phyloP scores from a whole-genome alignment of 2,797 vertebrate genomes.

The Thaleichthys pacificus region DNA sequence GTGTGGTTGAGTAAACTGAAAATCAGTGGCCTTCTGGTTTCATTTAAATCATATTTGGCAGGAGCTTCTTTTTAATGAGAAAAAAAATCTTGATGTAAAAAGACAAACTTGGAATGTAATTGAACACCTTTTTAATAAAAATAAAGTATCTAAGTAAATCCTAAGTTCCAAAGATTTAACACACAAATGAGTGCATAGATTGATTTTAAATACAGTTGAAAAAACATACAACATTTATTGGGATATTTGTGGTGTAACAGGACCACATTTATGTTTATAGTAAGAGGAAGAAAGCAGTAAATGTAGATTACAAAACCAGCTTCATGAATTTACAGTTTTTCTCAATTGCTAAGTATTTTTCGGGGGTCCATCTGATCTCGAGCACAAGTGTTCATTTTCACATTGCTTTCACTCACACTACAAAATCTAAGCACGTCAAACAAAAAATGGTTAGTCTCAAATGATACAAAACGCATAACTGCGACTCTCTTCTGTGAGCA shows the following conservation, averaged over 20 bases:
- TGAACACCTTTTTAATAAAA: slow-evolving; percentile 66
- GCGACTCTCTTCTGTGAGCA: too few species aligned
- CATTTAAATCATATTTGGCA: too few species aligned
- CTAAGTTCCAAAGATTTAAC: slow-evolving; percentile 15
- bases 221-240: neutral
- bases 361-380: too few species aligned
- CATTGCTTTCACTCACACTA: too few species aligned
- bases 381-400: too few species aligned
- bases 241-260: slow-evolving; percentile 23
- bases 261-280: slow-evolving; percentile 37
- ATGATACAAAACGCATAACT: too few species aligned
- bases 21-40: too few species aligned
- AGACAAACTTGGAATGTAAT: slow-evolving; percentile 17
- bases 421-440: too few species aligned
- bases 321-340: neutral
- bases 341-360: too few species aligned
- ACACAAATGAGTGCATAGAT: slow-evolving; percentile 8
- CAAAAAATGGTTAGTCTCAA: too few species aligned
- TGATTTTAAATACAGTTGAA: neutral
- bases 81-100: neutral
- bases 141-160: slow-evolving; percentile 24
- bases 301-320: slow-evolving; percentile 14
- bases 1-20: too few species aligned
- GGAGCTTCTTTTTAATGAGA: too few species aligned
- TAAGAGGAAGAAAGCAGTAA: slow-evolving; percentile 20